Conservation (phyloP, 2,888 invertebrate species). For the Aquatica leii region DNA sequence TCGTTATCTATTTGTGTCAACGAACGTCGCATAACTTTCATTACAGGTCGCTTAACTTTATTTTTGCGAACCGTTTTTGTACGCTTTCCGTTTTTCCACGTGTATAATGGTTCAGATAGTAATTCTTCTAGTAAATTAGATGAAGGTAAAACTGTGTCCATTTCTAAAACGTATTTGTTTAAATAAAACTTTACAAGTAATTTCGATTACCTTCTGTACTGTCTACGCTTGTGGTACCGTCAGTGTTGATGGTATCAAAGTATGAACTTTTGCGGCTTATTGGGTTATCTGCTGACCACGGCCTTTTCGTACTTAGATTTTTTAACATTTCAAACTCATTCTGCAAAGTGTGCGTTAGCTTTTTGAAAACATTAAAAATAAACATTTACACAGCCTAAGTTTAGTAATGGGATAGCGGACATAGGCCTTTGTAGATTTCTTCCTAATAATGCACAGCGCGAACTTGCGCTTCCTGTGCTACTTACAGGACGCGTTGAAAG, state of each 20-base stretch:
- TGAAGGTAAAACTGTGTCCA: slow-evolving; percentile 23
- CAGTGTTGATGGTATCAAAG: slow-evolving; percentile 13
- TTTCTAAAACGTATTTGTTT: slow-evolving; percentile 11
- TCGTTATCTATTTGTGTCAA: slow-evolving; percentile 6
- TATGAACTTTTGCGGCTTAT: background rate
- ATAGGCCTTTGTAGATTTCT: slow-evolving; percentile 50
- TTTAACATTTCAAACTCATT: slow-evolving; percentile 39
- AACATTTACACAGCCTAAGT: slow-evolving; percentile 25
- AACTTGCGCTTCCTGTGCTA: slow-evolving; percentile 50
- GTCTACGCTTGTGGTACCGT: slow-evolving; percentile 46
- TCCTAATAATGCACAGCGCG: slow-evolving; percentile 47
- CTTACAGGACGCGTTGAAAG: slow-evolving; percentile 48
- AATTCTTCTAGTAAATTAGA: slow-evolving; percentile 51
- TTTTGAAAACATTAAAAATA: background rate
- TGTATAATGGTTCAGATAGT: slow-evolving; percentile 51
- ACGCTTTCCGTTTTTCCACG: slow-evolving; percentile 45
- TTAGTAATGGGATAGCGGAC: slow-evolving; percentile 52
- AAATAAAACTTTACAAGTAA: background rate
- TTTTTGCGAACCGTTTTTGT: slow-evolving; percentile 7
- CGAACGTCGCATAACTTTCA: background rate
- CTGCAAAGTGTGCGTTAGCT: slow-evolving; percentile 23
- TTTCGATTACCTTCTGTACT: slow-evolving; percentile 48
- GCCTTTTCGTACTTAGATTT: slow-evolving; percentile 44
- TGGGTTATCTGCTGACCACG: slow-evolving; percentile 53
- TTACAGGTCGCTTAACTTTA: background rate